Percentiles rank a stretch among this genome's conserved stretches.
phyloP scores from a whole-genome alignment of 2,797 vertebrate genomes.

The Hoplostethus atlanticus region DNA sequence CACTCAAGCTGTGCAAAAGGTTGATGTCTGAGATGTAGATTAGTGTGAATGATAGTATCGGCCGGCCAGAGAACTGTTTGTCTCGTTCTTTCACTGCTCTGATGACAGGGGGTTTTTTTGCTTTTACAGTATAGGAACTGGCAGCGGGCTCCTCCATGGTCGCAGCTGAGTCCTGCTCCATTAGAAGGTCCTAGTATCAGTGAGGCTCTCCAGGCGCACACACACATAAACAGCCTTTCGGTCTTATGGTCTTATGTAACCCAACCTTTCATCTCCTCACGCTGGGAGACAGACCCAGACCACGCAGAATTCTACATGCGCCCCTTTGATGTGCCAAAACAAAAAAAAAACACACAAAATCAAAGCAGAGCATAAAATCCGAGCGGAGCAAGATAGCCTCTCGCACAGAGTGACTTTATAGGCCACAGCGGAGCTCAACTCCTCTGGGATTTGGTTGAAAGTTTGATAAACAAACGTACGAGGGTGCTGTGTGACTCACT shows the following conservation, averaged over 20 bases:
- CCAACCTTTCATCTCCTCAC: constrained; percentile 69
- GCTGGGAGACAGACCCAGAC: constrained; percentile 65
- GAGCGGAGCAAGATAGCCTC: constrained; percentile 26
- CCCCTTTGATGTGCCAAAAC: constrained; percentile 66
- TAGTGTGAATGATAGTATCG: constrained; percentile 46
- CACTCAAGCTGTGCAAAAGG: constrained; percentile 45
- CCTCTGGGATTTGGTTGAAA: constrained; percentile 31
- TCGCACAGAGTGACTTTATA: constrained; percentile 38
- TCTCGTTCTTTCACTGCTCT: constrained; percentile 47
- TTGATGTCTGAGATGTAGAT: constrained; percentile 53
- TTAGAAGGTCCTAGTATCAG: constrained; percentile 63
- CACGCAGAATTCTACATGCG: constrained; percentile 57
- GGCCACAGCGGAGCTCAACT: constrained; percentile 37
- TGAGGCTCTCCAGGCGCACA: constrained; percentile 62
- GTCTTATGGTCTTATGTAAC: constrained; percentile 68
- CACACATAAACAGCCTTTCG: constrained; percentile 56
- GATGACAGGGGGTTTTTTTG: constrained; percentile 21
- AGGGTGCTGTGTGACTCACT: constrained; percentile 32
- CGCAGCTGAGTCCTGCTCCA: constrained; percentile 51
- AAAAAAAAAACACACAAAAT: constrained; percentile 40
- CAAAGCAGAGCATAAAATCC: constrained; percentile 48
- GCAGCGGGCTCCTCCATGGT: constrained; percentile 37
- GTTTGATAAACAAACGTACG: constrained; percentile 46
- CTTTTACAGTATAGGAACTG: constrained; percentile 43
- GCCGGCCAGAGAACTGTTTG: constrained; percentile 36